Evolutionary conservation across 2,113 vertebrate species (phyloP).

Genomic region (Dromaius novaehollandiae): DNA sequence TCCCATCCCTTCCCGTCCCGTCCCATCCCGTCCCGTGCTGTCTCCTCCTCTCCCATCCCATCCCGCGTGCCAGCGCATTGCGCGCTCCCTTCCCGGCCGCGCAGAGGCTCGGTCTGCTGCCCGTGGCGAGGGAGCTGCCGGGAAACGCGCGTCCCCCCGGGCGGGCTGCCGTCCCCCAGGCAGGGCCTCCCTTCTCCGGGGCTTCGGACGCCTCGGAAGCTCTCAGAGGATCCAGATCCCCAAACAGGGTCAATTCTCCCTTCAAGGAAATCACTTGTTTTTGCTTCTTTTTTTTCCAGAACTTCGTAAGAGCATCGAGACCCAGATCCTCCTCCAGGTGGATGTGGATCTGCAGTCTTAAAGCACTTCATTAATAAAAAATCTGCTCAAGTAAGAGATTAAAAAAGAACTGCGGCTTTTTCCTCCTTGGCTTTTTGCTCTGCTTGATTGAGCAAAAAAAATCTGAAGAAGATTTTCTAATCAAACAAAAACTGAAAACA

Average conservation of each 20-base stretch:
- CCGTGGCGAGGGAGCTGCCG: too few species aligned
- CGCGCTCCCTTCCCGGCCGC: too few species aligned
- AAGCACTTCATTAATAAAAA: fast-evolving
- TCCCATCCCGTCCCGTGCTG: too few species aligned
- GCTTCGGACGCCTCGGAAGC: not conserved
- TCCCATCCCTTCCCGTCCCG: too few species aligned
- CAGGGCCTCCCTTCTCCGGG: not conserved
- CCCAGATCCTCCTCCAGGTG: not conserved
- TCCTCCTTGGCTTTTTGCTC: not conserved
- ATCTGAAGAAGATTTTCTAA: not conserved
- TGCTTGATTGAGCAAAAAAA: not conserved
- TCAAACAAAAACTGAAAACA: not conserved
- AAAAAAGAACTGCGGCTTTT: not conserved
- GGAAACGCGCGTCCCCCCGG: too few species aligned
- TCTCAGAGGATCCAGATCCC: not conserved
- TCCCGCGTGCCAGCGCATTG: too few species aligned
- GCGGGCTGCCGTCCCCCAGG: not conserved
- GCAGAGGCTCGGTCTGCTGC: too few species aligned
- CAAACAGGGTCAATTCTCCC: not conserved
- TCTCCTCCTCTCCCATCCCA: too few species aligned
- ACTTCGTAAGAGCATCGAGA: not conserved
- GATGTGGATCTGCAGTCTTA: not conserved
- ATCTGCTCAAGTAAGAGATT: not conserved
- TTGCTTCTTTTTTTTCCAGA: fast-evolving
- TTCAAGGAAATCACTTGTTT: not conserved